phyloP scores from a whole-genome alignment of 2,797 vertebrate genomes.

The Acanthis flammea region DNA sequence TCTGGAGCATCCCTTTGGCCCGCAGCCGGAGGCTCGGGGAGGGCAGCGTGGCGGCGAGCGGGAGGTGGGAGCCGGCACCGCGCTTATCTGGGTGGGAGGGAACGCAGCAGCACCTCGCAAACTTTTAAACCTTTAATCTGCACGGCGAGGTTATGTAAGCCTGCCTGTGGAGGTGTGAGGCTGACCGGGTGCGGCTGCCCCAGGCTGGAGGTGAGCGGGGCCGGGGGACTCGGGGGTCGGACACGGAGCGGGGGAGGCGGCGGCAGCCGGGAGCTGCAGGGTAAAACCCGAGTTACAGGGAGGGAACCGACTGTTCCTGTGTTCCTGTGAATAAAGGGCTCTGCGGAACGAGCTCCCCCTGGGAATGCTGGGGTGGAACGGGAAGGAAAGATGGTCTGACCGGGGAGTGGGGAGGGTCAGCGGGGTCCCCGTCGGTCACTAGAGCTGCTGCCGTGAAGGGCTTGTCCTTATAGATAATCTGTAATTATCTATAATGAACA shows the following conservation, averaged over 20 bases:
- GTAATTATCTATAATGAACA: fast-evolving
- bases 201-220: neutral
- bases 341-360: fast-evolving
- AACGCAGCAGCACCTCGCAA: neutral
- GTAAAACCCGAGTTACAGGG: too few species aligned
- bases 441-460: fast-evolving
- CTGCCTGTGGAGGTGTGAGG: neutral
- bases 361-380: neutral
- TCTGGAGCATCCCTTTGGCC: neutral
- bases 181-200: neutral
- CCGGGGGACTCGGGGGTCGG: neutral
- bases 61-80: neutral
- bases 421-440: fast-evolving
- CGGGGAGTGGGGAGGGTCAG: neutral
- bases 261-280: neutral
- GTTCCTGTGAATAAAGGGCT: fast-evolving
- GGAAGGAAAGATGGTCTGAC: neutral
- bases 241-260: neutral
- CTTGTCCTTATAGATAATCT: neutral
- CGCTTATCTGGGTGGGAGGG: neutral
- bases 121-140: neutral
- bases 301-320: too few species aligned
- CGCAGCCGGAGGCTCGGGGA: fast-evolving
- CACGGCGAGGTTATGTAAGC: neutral
- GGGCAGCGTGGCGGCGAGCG: neutral